These are phyloP conservation scores for Heliconius erato DNA, from an alignment of 2,888 invertebrate genomes.

Conservation along the genomic window DNA sequence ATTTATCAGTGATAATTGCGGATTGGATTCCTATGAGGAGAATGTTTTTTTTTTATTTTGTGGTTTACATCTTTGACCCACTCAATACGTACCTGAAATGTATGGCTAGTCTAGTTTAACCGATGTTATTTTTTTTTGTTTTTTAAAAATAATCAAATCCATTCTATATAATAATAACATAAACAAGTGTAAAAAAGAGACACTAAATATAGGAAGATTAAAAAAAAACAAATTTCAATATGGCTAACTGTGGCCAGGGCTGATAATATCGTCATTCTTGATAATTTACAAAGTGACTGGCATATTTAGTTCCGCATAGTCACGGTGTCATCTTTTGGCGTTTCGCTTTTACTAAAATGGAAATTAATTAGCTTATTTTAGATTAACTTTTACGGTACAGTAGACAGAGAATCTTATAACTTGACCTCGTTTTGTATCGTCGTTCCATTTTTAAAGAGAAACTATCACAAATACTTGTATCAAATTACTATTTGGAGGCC, in stretches of 20 bases:
- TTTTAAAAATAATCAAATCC: background rate
- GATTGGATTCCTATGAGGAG: no score
- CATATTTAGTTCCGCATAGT: slow-evolving; percentile 57
- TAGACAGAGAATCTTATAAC: background rate
- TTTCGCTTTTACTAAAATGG: slow-evolving; percentile 38
- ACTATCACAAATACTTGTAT: background rate
- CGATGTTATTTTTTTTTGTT: background rate
- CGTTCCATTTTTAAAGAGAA: background rate
- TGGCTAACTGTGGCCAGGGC: slow-evolving; percentile 38
- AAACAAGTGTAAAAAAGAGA: background rate
- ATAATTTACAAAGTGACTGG: slow-evolving; percentile 76
- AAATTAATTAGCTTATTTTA: slow-evolving; percentile 14
- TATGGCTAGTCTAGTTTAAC: no score
- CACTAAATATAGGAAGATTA: background rate
- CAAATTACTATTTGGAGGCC: background rate
- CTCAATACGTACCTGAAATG: no score
- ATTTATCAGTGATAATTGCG: background rate
- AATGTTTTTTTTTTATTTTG: no score
- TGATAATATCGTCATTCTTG: slow-evolving; percentile 73
- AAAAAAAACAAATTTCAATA: background rate
- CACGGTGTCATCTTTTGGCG: slow-evolving; percentile 52
- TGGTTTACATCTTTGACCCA: no score
- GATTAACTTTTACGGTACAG: slow-evolving; percentile 11
- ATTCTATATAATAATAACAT: background rate
- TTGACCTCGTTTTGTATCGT: background rate